Base-by-base conservation (phyloP, 2,113 vertebrate genomes). In the Natator depressus region DNA sequence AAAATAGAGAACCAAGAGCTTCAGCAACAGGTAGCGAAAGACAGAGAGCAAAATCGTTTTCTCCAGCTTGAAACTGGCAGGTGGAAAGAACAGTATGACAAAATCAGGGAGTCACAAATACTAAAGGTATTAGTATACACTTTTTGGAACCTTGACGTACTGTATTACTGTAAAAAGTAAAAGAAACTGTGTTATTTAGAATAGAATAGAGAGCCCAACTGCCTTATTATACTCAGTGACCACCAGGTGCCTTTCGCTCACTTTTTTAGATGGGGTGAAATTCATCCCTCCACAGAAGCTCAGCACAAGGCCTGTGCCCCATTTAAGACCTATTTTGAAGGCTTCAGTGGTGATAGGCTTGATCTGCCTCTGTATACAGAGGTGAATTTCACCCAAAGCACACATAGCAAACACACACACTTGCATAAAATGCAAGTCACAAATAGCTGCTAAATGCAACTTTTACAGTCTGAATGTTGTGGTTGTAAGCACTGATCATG, bases 1-100 rank as follows among this genome's bases (percentile, higher is more conserved):
- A 53, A 86, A 93, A 89, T 16, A 46, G 91, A 96, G 80, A 97
- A 95, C 10, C 16, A 78, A 57, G 91, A 87, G 47, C 90, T 96
- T 27, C 89, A 88, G 81, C 87, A 97, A 85, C 82, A 95, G 83
- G 78, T 78, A 7, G 20, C 72, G 14, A 92, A 87, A 85, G 69
- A 62, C 4, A 17, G 82, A 76, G 42, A 84, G 24, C 93, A 90
- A 79, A 90, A 89, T 25, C 29, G 3, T 38, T 51, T 85, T 76
- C 89, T 95, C 57, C 78, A 55, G 51, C 57, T 85, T 8, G 38
- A 95, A 59, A 51, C 8, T 51, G 51, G 69, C 78, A 3, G 50
- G 72, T 84, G 91, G 89, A 84, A 90, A 51, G 88, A 94, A 35
- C 83, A 83, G n/a, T n/a, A 83, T 1, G 80, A 94, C 51, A 82